A percentile compares a stretch with the other conserved stretches of the same genome.
These are phyloP conservation scores for Tyrannus savana DNA, from an alignment of 2,113 vertebrate species.

Conservation along the genomic window DNA sequence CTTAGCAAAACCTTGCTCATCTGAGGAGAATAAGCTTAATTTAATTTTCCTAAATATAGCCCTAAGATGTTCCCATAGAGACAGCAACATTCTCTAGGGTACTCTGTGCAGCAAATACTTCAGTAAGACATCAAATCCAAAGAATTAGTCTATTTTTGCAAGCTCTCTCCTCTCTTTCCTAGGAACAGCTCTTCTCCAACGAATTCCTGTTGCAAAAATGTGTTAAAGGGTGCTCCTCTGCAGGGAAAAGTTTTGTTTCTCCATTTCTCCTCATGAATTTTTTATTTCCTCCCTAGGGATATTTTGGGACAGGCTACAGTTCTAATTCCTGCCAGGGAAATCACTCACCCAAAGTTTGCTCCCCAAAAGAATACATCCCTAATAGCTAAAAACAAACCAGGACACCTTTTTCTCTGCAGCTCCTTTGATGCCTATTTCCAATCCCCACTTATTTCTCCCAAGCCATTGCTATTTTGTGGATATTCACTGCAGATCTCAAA, in stretches of 20 bases:
- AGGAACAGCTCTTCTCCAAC: background rate
- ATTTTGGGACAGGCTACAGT: background rate
- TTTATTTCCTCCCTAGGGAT: background rate
- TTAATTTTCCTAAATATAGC: constrained; percentile 38
- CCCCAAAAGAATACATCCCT: background rate
- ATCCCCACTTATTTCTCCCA: background rate
- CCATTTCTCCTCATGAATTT: background rate
- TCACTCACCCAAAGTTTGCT: background rate
- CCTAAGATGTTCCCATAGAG: constrained; percentile 33
- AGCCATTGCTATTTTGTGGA: background rate
- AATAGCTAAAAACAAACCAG: background rate
- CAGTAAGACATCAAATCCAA: constrained; percentile 1
- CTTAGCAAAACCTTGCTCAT: background rate
- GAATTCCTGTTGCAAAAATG: background rate
- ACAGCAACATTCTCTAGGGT: background rate
- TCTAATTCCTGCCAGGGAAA: background rate
- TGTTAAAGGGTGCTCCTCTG: background rate
- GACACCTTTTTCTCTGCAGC: background rate
- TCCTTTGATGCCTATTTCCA: background rate
- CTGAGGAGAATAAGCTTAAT: background rate
- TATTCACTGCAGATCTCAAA: background rate
- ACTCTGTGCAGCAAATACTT: constrained; percentile 17
- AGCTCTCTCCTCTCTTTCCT: background rate
- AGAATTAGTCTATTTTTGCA: constrained; percentile 11
- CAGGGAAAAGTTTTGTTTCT: background rate